Evolutionary conservation across 2,797 vertebrate species (phyloP).

Genomic region (Hephaestus fuliginosus): DNA sequence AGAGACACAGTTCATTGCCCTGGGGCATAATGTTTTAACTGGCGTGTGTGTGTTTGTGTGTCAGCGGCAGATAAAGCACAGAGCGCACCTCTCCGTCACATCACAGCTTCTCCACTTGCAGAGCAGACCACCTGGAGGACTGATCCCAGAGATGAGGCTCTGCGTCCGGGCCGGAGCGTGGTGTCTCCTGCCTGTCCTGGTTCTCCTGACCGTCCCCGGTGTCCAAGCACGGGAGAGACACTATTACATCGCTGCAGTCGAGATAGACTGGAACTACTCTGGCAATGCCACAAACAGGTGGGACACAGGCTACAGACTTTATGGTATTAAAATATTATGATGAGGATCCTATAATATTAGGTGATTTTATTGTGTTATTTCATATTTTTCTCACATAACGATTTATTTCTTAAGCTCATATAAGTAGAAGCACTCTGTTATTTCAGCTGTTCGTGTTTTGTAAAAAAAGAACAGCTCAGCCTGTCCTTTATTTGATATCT

Average conservation of each 20-base stretch:
- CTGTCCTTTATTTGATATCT: conserved; percentile 12
- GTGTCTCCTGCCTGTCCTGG: conserved; percentile 64
- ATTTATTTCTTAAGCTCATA: neutral
- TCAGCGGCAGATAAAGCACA: conserved; percentile 79
- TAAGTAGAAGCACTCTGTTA: neutral
- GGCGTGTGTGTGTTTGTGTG: conserved; percentile 23
- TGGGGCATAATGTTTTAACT: conserved; percentile 69
- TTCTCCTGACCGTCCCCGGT: conserved; percentile 53
- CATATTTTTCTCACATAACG: neutral
- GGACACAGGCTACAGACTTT: neutral
- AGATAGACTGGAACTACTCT: conserved; percentile 85
- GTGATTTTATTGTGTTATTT: neutral
- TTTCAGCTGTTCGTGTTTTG: neutral
- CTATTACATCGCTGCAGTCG: conserved; percentile 86
- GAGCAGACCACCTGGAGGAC: conserved; percentile 54
- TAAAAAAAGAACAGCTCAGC: neutral
- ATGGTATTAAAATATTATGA: no score
- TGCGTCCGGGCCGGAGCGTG: conserved; percentile 44
- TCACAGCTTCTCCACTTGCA: conserved; percentile 53
- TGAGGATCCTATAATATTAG: neutral
- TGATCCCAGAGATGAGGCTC: conserved; percentile 78
- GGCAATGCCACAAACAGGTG: conserved; percentile 75
- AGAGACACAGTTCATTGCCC: conserved; percentile 70
- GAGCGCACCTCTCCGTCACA: conserved; percentile 52
- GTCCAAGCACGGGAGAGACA: conserved; percentile 73